A percentile compares a stretch with the other conserved stretches of the same genome.
phyloP scores from a whole-genome alignment of 2,113 vertebrate genomes.

The Microtus richardsoni region DNA sequence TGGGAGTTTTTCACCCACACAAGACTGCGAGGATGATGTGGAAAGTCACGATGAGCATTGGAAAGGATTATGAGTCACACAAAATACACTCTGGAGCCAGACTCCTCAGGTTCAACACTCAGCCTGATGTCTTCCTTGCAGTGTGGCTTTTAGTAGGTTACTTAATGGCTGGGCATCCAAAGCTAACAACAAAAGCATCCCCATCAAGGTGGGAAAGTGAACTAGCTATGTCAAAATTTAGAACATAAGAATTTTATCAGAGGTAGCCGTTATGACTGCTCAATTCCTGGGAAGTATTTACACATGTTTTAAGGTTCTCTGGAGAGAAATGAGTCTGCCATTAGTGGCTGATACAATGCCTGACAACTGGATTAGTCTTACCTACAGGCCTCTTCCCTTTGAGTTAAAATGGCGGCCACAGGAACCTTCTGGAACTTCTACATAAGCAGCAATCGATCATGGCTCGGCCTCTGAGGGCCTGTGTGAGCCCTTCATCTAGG shows the following conservation, averaged over 20 bases:
- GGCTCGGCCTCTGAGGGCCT: neutral
- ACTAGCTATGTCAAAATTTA: neutral
- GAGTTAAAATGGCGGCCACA: constrained; percentile 1
- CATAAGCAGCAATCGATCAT: constrained; percentile 48
- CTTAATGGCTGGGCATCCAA: neutral
- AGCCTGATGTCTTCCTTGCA: neutral
- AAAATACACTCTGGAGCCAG: neutral
- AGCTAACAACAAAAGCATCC: neutral
- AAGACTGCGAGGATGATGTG: neutral
- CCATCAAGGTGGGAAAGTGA: neutral
- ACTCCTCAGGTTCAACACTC: neutral
- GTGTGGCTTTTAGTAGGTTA: neutral
- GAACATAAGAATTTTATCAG: neutral
- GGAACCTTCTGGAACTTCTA: constrained; percentile 43
- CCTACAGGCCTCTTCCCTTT: neutral
- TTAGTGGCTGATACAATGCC: neutral
- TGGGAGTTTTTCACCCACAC: neutral
- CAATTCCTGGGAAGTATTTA: neutral
- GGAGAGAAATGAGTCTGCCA: neutral
- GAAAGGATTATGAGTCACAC: neutral
- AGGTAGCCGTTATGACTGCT: neutral
- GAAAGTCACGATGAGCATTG: neutral
- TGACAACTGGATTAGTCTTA: neutral
- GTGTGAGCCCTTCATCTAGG: constrained; percentile 1
- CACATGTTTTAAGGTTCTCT: neutral